Conservation (phyloP, 2,797 vertebrate genomes). For the Meda fulgida region DNA sequence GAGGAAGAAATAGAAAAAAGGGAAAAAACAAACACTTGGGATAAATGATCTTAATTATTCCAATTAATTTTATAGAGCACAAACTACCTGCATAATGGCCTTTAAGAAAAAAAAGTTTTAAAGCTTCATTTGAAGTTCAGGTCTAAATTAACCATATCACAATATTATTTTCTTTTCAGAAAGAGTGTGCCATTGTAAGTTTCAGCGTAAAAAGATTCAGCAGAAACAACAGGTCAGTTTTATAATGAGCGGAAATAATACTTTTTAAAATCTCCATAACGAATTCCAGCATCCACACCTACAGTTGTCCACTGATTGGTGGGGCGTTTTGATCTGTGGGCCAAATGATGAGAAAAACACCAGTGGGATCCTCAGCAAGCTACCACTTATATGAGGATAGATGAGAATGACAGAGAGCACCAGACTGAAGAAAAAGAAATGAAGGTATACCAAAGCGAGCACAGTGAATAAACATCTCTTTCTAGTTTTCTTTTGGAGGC, state of each 20-base stretch:
- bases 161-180: slow-evolving; percentile 34
- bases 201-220: slow-evolving; percentile 21
- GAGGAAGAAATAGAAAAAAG: slow-evolving; percentile 3
- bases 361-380: slow-evolving; percentile 10
- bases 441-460: background rate
- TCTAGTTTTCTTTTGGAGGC: background rate
- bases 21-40: background rate
- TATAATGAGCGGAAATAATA: slow-evolving; percentile 47
- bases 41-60: slow-evolving; percentile 44
- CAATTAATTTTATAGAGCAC: slow-evolving; percentile 22
- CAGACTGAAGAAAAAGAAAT: background rate
- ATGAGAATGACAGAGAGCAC: background rate
- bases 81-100: slow-evolving; percentile 26
- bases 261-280: slow-evolving; percentile 10
- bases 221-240: slow-evolving; percentile 45
- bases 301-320: slow-evolving; percentile 19
- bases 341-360: background rate
- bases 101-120: slow-evolving; percentile 22
- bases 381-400: slow-evolving; percentile 7
- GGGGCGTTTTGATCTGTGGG: slow-evolving; percentile 20
- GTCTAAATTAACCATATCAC: slow-evolving; percentile 51
- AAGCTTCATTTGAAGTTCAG: slow-evolving; percentile 36
- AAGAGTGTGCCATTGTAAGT: slow-evolving; percentile 10
- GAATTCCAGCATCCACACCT: slow-evolving; percentile 32
- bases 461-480: slow-evolving; percentile 10